Percentiles rank a stretch among this genome's conserved stretches.
Conservation (phyloP, 2,113 vertebrate species). For the Telmatochromis sp. region DNA sequence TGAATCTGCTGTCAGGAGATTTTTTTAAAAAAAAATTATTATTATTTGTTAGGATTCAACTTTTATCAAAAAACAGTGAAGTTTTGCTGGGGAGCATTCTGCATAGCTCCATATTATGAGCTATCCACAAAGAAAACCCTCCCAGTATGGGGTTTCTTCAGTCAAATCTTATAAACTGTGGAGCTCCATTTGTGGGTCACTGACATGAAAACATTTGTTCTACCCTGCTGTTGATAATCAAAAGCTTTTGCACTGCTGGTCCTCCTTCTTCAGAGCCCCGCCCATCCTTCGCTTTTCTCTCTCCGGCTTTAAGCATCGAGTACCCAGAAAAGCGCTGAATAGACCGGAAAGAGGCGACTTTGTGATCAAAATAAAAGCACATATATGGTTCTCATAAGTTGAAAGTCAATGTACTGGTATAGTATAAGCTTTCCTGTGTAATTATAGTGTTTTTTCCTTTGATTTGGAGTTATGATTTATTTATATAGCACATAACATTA, state of each 20-base stretch:
- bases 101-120: neutral
- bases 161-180: conserved; percentile 11
- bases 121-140: neutral
- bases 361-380: conserved; percentile 18
- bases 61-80: neutral
- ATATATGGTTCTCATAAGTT: neutral
- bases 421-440: neutral
- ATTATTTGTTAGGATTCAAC: neutral
- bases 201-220: conserved; percentile 37
- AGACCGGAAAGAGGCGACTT: neutral
- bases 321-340: neutral
- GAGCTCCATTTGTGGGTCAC: conserved; percentile 31
- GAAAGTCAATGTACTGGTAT: neutral
- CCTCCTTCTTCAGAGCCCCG: neutral
- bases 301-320: neutral
- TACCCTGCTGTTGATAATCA: conserved; percentile 27
- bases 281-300: neutral
- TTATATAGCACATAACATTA: neutral
- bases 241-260: neutral
- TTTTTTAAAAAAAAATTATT: accelerated
- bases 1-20: neutral
- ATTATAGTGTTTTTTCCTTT: neutral
- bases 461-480: neutral
- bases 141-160: neutral
- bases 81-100: neutral